These are phyloP conservation scores for Morone saxatilis DNA, from an alignment of 2,113 vertebrate species.

Conservation along the genomic window DNA sequence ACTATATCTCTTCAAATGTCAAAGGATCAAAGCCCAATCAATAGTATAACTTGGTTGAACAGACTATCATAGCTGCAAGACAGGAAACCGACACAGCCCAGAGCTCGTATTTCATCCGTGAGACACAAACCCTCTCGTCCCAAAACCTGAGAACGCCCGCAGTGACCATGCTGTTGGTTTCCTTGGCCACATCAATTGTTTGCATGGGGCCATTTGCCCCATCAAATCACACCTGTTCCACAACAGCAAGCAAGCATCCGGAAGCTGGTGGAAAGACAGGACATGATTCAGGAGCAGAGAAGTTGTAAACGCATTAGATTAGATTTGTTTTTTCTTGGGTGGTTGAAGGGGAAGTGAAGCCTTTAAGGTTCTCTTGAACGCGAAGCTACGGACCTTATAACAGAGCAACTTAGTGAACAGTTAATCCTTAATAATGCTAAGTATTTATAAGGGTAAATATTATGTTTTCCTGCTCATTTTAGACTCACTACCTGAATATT, in stretches of 20 bases:
- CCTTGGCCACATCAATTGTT: conserved; percentile 43
- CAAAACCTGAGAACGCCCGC: conserved; percentile 12
- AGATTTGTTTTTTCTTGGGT: neutral
- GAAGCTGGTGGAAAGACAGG: conserved; percentile 36
- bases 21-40: neutral
- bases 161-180: neutral
- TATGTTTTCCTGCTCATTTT: neutral
- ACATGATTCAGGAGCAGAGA: conserved; percentile 18
- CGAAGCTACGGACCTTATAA: no score
- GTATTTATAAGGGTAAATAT: neutral
- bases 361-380: neutral
- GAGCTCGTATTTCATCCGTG: neutral
- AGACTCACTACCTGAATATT: neutral
- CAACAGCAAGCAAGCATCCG: conserved; percentile 65
- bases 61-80: neutral
- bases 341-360: neutral
- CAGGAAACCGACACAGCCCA: neutral
- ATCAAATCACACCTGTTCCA: conserved; percentile 75
- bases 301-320: neutral
- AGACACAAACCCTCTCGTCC: neutral
- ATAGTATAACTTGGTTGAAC: neutral
- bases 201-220: conserved; percentile 69
- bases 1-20: neutral
- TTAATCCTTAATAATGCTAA: neutral
- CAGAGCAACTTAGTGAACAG: no score